These are phyloP conservation scores for Xiphophorus birchmanni DNA, from an alignment of 2,797 vertebrate species.

Conservation along the genomic window DNA sequence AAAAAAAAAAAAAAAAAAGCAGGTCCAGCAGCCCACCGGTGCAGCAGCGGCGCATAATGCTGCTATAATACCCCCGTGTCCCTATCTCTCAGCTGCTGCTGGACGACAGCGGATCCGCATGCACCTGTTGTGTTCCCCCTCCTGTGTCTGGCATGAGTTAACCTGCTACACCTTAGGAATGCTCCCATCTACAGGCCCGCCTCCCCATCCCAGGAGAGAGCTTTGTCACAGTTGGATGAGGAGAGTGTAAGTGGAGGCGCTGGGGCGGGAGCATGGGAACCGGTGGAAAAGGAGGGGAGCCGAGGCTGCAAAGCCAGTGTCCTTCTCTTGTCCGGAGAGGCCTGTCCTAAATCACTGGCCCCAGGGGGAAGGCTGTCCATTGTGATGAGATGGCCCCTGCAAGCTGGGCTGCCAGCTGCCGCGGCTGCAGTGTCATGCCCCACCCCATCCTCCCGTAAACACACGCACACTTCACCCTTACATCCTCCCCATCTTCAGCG, in stretches of 20 bases:
- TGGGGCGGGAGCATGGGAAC: conserved; percentile 1
- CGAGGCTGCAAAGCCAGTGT: conserved; percentile 58
- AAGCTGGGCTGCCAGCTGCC: conserved; percentile 86
- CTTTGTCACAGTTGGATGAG: conserved; percentile 49
- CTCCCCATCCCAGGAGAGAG: conserved; percentile 73
- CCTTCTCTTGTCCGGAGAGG: conserved; percentile 78
- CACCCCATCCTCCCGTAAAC: not conserved
- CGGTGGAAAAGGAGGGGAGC: conserved; percentile 61
- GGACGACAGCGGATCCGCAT: conserved; percentile 73
- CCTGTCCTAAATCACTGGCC: conserved; percentile 82
- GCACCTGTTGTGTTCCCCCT: conserved; percentile 74
- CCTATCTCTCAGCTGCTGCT: conserved; percentile 76
- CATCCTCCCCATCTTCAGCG: conserved; percentile 47
- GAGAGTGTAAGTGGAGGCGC: conserved; percentile 22
- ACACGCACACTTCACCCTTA: conserved; percentile 30
- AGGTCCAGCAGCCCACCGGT: conserved; percentile 63
- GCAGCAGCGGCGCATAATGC: conserved; percentile 59
- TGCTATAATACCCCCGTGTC: conserved; percentile 50
- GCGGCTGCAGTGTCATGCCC: conserved; percentile 70
- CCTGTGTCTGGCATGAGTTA: conserved; percentile 63
- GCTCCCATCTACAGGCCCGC: conserved; percentile 62
- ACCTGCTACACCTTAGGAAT: conserved; percentile 79
- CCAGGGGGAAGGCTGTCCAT: conserved; percentile 78
- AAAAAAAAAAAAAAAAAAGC: conserved; percentile 24
- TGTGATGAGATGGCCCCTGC: conserved; percentile 80